Base-by-base conservation (phyloP, 2,113 vertebrate species). In the Daphoenositta chrysoptera region DNA sequence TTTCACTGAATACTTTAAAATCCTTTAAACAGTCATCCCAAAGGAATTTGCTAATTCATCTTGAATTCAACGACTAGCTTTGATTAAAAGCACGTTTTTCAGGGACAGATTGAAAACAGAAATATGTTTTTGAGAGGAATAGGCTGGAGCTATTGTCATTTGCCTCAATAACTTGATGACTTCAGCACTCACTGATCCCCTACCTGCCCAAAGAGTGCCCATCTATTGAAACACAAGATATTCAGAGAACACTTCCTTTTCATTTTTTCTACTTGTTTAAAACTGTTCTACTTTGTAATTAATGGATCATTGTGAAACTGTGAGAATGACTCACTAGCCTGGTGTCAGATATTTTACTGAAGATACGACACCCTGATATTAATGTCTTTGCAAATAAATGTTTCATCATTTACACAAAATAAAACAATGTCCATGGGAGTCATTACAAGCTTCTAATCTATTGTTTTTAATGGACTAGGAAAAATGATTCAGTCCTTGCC, bases 1-100 rank as follows among this genome's bases (percentile, higher is more conserved):
- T 97, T 94, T 93, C 81, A 89, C 77, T 84, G 72, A 89, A 79
- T 71, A 75, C 69, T 84, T 91, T 30, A 76, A 91, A 94, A 89
- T 89, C 76, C 79, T 94, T 90, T 94, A 65, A 91, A 89, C 33
- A 66, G 51, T 82, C 75, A 85, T 58, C 54, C 47, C 72, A 86
- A 87, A 89, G 51, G 72, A 89, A 94, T 94, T 51, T 93, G 86
- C 50, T 2, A 93, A 86, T 93, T 97, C 64, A 81, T 89, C 71
- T 90, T 94, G 63, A 87, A 96, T 89, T 93, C 76, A 70, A n/a
- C 4, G 6, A 40, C 57, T 87, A 81, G 64, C 37, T 90, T 90
- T 90, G 54, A 78, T 78, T 81, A 51, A 45, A 93, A 88, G 5
- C 44, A 85, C 1, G 0, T 64, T 93, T 95, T 93, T 48, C 39